These are phyloP conservation scores for Unio pictorum DNA, from an alignment of 2,888 invertebrate genomes.

Conservation along the genomic window DNA sequence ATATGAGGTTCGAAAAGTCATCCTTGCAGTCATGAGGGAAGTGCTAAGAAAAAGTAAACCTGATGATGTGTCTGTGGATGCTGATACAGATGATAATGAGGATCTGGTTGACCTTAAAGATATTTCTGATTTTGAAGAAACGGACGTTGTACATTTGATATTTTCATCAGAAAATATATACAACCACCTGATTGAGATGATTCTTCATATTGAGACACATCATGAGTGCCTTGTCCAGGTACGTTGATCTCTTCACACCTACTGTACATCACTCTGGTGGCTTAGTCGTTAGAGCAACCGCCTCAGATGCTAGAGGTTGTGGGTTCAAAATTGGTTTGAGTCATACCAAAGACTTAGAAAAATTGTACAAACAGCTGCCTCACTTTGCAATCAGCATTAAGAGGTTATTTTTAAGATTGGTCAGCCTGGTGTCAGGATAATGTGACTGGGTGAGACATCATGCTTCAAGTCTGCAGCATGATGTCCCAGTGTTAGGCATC, in stretches of 20 bases:
- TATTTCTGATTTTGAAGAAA: neutral
- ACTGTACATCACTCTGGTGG: neutral
- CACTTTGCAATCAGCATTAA: too few species aligned
- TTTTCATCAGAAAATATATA: constrained; percentile 13
- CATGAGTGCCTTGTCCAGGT: constrained; percentile 44
- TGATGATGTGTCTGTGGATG: neutral
- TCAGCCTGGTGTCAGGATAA: too few species aligned
- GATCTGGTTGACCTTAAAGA: neutral
- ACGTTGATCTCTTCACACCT: constrained; percentile 1
- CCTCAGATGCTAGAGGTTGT: too few species aligned
- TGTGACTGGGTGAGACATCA: too few species aligned
- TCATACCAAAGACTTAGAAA: too few species aligned
- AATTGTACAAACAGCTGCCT: too few species aligned
- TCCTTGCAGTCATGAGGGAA: constrained; percentile 5
- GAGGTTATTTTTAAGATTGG: too few species aligned
- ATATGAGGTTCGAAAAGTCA: constrained; percentile 28
- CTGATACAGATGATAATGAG: constrained; percentile 1
- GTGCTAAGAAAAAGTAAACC: neutral
- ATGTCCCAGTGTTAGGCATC: too few species aligned
- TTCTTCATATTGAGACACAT: constrained; percentile 25
- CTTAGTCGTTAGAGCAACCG: too few species aligned
- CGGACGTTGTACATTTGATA: neutral
- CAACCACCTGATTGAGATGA: constrained; percentile 28
- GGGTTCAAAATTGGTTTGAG: too few species aligned
- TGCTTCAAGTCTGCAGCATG: too few species aligned